Base-by-base conservation (phyloP, 2,888 invertebrate species). In the Cremastinae sp. region DNA sequence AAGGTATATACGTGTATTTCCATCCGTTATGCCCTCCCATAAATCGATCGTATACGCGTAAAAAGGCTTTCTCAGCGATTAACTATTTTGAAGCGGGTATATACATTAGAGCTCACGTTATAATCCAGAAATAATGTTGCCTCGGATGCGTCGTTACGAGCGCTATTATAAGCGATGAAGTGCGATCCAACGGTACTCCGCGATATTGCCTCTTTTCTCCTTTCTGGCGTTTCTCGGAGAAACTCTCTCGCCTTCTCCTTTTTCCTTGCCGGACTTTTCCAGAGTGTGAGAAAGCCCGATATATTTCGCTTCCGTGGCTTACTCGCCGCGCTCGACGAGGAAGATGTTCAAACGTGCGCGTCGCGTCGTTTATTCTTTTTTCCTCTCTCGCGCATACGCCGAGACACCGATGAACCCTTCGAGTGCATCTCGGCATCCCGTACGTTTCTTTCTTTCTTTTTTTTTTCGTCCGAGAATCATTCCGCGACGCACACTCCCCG, bases 141-240 rank as follows among this genome's bases (percentile, higher is more conserved):
- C 28, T 28, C 28, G 66, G 66, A 51, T 58, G 49, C 41, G 68
- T 75, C 56, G 71, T 75, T 75, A 72, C 71, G 68, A 47, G 58
- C 66, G 61, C 68, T 68, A 75, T 75, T 72, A 75, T 51, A 72
- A 56, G 66, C 72, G 75, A 75, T 75, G 66, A 72, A 72, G 68
- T 72, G 75, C 66, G 51, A 75, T 72, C 34, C 62, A 75, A 75
- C 75, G 75, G 75, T 61, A 75, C 72, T 75, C 58, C 16, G 71
- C 64, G 56, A 71, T 71, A 64, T 71, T 66, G 65, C 70, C 36
- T 65, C 65, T 75, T 75, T 75, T 66, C 65, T 51, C 45, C 2
- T 51, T 58, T 38, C 64, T 41, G 4, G 1, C 20, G 4, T 38
- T 36, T 14, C 14, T 18, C 5, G 28, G 28, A 28, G 28, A n/a